Percentiles rank a stretch among this genome's conserved stretches.
These are phyloP conservation scores for Trinectes maculatus DNA, from an alignment of 2,113 vertebrate genomes.

Conservation along the genomic window DNA sequence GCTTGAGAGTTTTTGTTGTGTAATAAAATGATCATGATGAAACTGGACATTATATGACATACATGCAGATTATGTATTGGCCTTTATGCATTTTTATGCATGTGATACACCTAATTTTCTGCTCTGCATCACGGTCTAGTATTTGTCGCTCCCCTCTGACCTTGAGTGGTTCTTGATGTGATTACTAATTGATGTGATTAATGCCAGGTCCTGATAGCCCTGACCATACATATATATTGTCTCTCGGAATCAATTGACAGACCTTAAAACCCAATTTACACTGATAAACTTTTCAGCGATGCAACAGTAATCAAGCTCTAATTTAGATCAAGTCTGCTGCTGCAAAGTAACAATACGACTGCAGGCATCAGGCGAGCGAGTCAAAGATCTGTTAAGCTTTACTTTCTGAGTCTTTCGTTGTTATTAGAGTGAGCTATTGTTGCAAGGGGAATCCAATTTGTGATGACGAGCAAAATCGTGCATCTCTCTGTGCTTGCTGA, in stretches of 20 bases:
- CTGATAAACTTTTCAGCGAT: conserved; percentile 41
- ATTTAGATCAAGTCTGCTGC: conserved; percentile 35
- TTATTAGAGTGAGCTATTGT: conserved; percentile 36
- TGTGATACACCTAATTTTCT: too few species aligned
- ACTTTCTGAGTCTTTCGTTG: conserved; percentile 42
- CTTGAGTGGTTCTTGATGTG: conserved; percentile 9
- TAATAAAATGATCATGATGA: too few species aligned
- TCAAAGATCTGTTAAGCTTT: conserved; percentile 53
- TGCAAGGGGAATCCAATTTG: conserved; percentile 46
- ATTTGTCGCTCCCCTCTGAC: background rate
- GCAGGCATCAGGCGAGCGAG: conserved; percentile 37
- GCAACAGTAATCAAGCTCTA: conserved; percentile 54
- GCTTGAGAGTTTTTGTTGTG: too few species aligned
- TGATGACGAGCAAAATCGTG: background rate
- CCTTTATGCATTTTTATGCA: too few species aligned
- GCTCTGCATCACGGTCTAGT: background rate
- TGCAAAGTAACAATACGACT: conserved; percentile 23
- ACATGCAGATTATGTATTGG: too few species aligned
- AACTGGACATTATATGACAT: too few species aligned
- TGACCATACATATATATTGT: conserved; percentile 36
- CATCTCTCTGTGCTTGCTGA: background rate
- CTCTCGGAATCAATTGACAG: conserved; percentile 38
- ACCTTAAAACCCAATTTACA: conserved; percentile 42
- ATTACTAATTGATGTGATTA: conserved; percentile 43
- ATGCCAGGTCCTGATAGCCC: background rate